Conservation (phyloP, 1,140 invertebrate species). For the Leptinotarsa defecta region DNA sequence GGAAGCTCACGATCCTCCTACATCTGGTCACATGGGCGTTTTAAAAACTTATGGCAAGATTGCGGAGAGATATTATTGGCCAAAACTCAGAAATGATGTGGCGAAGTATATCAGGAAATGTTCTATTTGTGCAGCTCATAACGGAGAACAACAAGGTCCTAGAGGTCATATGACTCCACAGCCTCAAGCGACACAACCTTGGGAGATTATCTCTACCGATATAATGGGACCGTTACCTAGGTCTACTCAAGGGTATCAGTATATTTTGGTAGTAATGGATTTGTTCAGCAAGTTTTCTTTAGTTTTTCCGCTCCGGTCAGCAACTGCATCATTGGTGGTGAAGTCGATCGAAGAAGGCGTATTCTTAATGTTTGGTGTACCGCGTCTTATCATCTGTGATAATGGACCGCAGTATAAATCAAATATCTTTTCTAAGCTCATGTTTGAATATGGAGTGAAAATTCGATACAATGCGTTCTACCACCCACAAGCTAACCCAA, state of each 20-base stretch:
- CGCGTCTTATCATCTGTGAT: too few species aligned
- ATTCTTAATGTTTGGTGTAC: too few species aligned
- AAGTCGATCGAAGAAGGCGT: too few species aligned
- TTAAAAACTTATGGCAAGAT: constrained; percentile 43
- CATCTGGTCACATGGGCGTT: constrained; percentile 45
- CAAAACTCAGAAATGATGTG: constrained; percentile 43
- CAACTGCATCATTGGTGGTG: too few species aligned
- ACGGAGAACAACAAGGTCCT: constrained; percentile 41
- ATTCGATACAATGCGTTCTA: too few species aligned
- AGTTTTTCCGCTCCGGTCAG: constrained; percentile 21
- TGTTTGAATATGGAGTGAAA: too few species aligned
- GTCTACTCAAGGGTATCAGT: constrained; percentile 45
- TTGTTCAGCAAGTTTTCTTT: constrained; percentile 48
- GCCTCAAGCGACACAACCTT: constrained; percentile 15
- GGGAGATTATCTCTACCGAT: constrained; percentile 23
- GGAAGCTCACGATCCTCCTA: constrained; percentile 24
- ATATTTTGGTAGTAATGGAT: constrained; percentile 51
- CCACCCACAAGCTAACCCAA: too few species aligned
- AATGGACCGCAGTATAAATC: too few species aligned
- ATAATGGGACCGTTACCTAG: constrained; percentile 42
- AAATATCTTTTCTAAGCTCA: too few species aligned
- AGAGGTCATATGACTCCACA: constrained; percentile 43
- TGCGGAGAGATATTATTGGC: constrained; percentile 46
- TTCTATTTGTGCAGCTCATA: constrained; percentile 40
- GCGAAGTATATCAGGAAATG: constrained; percentile 42